These are phyloP conservation scores for Megalops atlanticus DNA, from an alignment of 2,113 vertebrate genomes.

Conservation along the genomic window DNA sequence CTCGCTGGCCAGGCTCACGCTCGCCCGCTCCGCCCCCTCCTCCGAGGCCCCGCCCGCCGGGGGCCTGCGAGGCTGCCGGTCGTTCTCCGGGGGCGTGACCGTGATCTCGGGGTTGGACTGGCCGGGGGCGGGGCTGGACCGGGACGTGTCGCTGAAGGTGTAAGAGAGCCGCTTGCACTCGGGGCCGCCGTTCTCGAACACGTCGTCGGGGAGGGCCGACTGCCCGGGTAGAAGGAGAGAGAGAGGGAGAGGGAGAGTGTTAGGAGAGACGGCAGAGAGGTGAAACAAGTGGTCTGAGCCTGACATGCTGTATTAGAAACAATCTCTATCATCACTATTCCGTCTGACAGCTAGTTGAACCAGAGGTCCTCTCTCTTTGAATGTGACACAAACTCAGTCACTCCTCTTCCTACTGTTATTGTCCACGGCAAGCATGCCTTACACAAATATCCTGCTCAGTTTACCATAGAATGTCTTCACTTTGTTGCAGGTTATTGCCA, in stretches of 20 bases:
- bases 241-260: background rate
- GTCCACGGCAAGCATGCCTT: background rate
- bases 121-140: constrained; percentile 61
- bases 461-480: background rate
- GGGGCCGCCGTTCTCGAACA: constrained; percentile 80
- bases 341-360: background rate
- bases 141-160: constrained; percentile 81
- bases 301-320: background rate
- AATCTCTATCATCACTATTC: background rate
- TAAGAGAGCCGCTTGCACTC: constrained; percentile 87
- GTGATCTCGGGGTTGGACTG: constrained; percentile 86
- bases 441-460: background rate
- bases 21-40: constrained; percentile 51
- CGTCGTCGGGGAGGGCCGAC: constrained; percentile 86
- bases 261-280: background rate
- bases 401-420: background rate
- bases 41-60: constrained; percentile 39
- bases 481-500: no score
- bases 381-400: background rate
- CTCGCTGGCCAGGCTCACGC: constrained; percentile 63
- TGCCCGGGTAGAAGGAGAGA: constrained; percentile 55
- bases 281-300: background rate
- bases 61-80: constrained; percentile 50
- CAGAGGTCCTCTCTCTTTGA: background rate
- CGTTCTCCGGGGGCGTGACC: constrained; percentile 72